Evolutionary conservation across 2,888 invertebrate genomes (phyloP).

Genomic region (Ennomos erosarius): DNA sequence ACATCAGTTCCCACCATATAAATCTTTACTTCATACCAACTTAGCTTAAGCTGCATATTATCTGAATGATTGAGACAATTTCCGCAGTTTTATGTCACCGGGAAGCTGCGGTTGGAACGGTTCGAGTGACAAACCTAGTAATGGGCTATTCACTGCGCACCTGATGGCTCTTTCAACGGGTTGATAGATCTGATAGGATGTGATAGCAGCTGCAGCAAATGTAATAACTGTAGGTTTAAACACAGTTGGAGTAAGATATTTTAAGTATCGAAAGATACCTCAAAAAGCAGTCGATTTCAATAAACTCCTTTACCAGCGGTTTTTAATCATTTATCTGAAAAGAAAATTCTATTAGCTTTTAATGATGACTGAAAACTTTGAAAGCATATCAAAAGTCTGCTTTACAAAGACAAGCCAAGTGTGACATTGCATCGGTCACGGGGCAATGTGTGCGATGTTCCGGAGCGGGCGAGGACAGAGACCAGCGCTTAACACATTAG

Average conservation of each 20-base stretch:
- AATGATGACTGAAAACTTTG: background rate
- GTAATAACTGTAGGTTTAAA: too few relatives aligned
- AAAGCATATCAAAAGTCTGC: conserved; percentile 7
- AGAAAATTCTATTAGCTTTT: too few relatives aligned
- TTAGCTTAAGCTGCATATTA: background rate
- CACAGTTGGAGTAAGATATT: too few relatives aligned
- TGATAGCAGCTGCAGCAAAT: too few relatives aligned
- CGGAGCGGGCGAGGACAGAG: background rate
- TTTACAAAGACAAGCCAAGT: conserved; percentile 1
- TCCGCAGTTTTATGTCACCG: conserved; percentile 33
- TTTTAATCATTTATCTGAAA: too few relatives aligned
- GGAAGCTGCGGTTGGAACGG: conserved; percentile 36
- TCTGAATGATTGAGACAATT: conserved; percentile 17
- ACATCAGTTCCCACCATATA: conserved; percentile 6
- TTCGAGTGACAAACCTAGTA: conserved; percentile 15
- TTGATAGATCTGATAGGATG: conserved; percentile 12
- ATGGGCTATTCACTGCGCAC: conserved; percentile 23
- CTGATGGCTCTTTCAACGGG: conserved; percentile 2
- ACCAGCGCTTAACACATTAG: conserved; percentile 7
- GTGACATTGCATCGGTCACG: conserved; percentile 24
- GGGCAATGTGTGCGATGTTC: background rate
- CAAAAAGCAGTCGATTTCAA: too few relatives aligned
- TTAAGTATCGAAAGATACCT: too few relatives aligned
- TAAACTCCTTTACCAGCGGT: too few relatives aligned
- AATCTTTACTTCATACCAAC: background rate